Evolutionary conservation across 2,797 vertebrate species (phyloP).

Genomic region (Spea hammondii): DNA sequence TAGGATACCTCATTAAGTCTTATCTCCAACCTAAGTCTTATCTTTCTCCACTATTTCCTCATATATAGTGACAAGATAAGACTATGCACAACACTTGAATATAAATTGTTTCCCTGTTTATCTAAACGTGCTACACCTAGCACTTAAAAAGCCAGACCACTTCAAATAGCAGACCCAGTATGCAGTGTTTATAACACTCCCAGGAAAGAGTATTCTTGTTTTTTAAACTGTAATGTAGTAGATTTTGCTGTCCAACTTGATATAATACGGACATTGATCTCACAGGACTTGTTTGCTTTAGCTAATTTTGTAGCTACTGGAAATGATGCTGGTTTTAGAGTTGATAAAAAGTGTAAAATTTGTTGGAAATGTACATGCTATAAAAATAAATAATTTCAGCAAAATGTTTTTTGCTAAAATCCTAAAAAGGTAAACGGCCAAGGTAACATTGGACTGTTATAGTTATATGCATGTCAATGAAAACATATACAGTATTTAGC

Average conservation of each 20-base stretch:
- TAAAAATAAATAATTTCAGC: conserved; percentile 1
- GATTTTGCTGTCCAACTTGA: neutral
- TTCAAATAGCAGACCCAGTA: too few species aligned
- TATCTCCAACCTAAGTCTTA: too few species aligned
- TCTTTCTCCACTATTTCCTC: too few species aligned
- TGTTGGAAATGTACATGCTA: neutral
- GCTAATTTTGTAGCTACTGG: conserved; percentile 1
- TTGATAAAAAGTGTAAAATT: neutral
- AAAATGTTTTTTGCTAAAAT: neutral
- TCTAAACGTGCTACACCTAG: too few species aligned
- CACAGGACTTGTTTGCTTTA: conserved; percentile 7
- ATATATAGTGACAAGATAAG: too few species aligned
- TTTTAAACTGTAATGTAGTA: neutral
- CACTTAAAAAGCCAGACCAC: too few species aligned
- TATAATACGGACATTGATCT: neutral
- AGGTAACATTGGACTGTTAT: neutral
- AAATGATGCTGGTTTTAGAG: conserved; percentile 4
- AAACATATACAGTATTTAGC: neutral
- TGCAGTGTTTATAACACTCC: too few species aligned
- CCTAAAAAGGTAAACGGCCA: neutral
- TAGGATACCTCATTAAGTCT: too few species aligned
- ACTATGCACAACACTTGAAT: too few species aligned
- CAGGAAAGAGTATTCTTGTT: too few species aligned
- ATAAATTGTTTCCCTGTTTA: too few species aligned
- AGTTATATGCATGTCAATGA: neutral